A percentile compares a stretch with the other conserved stretches of the same genome.
Evolutionary conservation across 2,113 vertebrate species (phyloP).

Genomic region (Thymallus thymallus): DNA sequence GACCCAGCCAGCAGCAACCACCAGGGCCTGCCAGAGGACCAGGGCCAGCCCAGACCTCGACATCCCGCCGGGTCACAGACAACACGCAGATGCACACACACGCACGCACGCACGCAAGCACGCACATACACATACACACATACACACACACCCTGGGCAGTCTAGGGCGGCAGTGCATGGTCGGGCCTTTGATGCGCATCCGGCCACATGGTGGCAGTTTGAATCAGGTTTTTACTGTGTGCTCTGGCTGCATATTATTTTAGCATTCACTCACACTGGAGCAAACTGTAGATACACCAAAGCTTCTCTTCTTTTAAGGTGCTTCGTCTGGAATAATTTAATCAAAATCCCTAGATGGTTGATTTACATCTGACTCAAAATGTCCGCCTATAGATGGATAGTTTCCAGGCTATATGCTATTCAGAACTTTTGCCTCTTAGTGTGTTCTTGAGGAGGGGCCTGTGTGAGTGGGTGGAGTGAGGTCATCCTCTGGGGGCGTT

Average conservation of each 20-base stretch:
- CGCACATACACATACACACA: not conserved
- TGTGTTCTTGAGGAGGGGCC: constrained; percentile 12
- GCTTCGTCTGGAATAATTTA: not conserved
- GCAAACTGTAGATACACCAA: not conserved
- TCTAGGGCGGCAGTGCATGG: constrained; percentile 21
- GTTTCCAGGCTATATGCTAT: too few relatives aligned
- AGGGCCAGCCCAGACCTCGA: constrained; percentile 24
- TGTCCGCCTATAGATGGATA: too few relatives aligned
- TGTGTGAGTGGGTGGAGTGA: constrained; percentile 22
- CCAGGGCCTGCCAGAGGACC: constrained; percentile 7
- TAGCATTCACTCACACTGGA: not conserved
- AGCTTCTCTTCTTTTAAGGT: not conserved
- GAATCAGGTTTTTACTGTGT: constrained; percentile 25
- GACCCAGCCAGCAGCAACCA: constrained; percentile 43
- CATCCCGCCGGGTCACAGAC: constrained; percentile 10
- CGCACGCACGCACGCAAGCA: too few relatives aligned
- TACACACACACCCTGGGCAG: constrained; percentile 22
- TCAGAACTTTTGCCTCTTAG: constrained; percentile 10
- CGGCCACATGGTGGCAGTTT: not conserved
- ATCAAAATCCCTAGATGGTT: not conserved
- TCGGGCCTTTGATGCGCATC: constrained; percentile 11
- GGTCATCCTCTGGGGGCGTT: too few relatives aligned
- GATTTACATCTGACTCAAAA: too few relatives aligned
- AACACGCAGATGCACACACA: constrained; percentile 27
- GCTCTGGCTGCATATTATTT: not conserved